phyloP scores from a whole-genome alignment of 64 coral and sea anemone species.

The Anthopleura sola region DNA sequence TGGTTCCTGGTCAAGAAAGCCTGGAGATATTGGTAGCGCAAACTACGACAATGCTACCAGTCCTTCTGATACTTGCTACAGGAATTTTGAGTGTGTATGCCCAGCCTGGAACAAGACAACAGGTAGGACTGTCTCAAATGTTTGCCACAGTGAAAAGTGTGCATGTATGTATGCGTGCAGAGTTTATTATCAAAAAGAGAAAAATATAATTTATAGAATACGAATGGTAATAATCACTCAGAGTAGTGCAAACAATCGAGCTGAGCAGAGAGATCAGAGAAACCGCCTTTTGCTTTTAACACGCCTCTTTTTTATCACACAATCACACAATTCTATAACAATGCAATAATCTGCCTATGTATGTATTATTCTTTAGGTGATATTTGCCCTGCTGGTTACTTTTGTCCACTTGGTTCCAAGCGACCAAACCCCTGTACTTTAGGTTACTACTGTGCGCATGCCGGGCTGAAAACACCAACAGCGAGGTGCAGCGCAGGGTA shows the following conservation, averaged over 20 bases:
- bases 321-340: too few relatives aligned
- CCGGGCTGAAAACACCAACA: conserved; percentile 46
- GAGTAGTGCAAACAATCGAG: too few relatives aligned
- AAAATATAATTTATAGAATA: too few relatives aligned
- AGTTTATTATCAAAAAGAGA: too few relatives aligned
- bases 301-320: too few relatives aligned
- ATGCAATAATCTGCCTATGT: too few relatives aligned
- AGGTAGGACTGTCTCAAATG: conserved; percentile 34
- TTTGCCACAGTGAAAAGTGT: too few relatives aligned
- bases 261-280: too few relatives aligned
- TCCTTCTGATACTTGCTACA: conserved; percentile 80
- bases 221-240: too few relatives aligned
- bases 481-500: conserved; percentile 66
- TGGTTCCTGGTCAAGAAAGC: conserved; percentile 73
- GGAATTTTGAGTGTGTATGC: conserved; percentile 83
- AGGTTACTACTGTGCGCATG: conserved; percentile 74
- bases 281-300: too few relatives aligned
- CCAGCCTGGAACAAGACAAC: conserved; percentile 95
- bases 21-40: conserved; percentile 76
- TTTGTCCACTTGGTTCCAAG: conserved; percentile 75
- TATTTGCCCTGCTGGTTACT: conserved; percentile 88
- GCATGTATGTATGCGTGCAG: too few relatives aligned
- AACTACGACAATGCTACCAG: conserved; percentile 69
- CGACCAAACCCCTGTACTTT: conserved; percentile 63
- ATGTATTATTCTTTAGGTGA: conserved; percentile 52